phyloP scores from a whole-genome alignment of 35 echinoderm and acorn worm species.

The Ophioderma brevispina region DNA sequence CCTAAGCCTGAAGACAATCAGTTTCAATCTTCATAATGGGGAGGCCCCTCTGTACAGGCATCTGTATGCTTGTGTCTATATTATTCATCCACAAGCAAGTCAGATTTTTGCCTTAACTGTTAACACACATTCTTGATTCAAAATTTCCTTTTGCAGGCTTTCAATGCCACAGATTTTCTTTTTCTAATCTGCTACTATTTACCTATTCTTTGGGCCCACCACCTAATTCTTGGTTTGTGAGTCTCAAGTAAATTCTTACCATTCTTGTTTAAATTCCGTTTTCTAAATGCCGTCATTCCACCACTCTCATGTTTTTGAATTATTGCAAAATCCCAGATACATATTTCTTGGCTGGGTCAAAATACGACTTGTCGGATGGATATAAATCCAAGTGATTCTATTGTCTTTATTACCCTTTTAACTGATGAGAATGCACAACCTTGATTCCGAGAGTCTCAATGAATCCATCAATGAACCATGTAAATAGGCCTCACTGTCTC shows the following conservation, averaged over 20 bases:
- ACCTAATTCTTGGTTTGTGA: constrained; percentile 30
- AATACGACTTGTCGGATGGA: constrained; percentile 66
- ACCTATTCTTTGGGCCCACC: constrained; percentile 58
- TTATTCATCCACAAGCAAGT: constrained; percentile 67
- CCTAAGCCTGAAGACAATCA: no score
- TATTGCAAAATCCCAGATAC: constrained; percentile 64
- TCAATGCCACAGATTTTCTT: constrained; percentile 59
- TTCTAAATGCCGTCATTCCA: constrained; percentile 38
- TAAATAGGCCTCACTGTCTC: neutral
- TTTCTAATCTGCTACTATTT: constrained; percentile 70
- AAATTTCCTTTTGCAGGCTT: constrained; percentile 54
- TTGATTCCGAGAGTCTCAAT: neutral
- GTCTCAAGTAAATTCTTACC: constrained; percentile 30
- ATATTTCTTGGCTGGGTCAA: constrained; percentile 32
- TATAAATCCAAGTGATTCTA: constrained; percentile 53
- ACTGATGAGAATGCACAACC: neutral
- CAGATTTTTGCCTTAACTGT: constrained; percentile 38
- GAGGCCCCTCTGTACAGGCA: no score
- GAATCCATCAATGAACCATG: constrained; percentile 48
- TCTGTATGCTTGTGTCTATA: constrained; percentile 8
- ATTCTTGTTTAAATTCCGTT: constrained; percentile 32
- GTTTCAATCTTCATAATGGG: no score
- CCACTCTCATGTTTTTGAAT: constrained; percentile 50
- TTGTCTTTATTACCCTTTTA: neutral
- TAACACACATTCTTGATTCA: constrained; percentile 48